A percentile compares a stretch with the other conserved stretches of the same genome.
These are phyloP conservation scores for Steatornis caripensis DNA, from an alignment of 2,113 vertebrate species.

Conservation along the genomic window DNA sequence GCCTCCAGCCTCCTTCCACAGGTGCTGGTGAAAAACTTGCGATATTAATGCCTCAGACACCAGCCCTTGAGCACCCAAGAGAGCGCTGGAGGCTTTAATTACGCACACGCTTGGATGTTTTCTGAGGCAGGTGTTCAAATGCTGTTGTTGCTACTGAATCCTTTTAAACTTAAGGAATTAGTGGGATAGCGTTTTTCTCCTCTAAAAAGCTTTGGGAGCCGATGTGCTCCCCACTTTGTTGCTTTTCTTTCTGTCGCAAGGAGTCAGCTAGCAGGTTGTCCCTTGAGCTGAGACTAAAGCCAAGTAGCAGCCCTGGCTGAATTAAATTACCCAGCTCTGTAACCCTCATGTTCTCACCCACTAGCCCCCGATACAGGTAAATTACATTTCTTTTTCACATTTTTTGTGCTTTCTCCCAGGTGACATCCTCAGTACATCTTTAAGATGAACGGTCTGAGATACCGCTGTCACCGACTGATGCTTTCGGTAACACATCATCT, in stretches of 20 bases:
- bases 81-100: background rate
- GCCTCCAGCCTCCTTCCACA: background rate
- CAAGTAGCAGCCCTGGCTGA: background rate
- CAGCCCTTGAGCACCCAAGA: background rate
- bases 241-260: background rate
- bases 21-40: background rate
- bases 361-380: background rate
- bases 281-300: background rate
- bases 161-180: background rate
- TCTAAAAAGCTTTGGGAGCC: background rate
- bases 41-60: background rate
- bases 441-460: background rate
- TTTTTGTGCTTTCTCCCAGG: background rate
- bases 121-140: background rate
- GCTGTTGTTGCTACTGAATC: background rate
- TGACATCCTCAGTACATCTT: background rate
- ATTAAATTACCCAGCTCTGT: background rate
- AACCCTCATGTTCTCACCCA: background rate
- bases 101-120: background rate
- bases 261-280: background rate
- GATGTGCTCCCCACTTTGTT: background rate
- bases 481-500: fast-evolving
- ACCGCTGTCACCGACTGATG: fast-evolving
- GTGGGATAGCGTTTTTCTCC: background rate
- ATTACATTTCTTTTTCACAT: background rate